phyloP scores from a whole-genome alignment of 2,797 vertebrate genomes.

The Rallus crepitans region DNA sequence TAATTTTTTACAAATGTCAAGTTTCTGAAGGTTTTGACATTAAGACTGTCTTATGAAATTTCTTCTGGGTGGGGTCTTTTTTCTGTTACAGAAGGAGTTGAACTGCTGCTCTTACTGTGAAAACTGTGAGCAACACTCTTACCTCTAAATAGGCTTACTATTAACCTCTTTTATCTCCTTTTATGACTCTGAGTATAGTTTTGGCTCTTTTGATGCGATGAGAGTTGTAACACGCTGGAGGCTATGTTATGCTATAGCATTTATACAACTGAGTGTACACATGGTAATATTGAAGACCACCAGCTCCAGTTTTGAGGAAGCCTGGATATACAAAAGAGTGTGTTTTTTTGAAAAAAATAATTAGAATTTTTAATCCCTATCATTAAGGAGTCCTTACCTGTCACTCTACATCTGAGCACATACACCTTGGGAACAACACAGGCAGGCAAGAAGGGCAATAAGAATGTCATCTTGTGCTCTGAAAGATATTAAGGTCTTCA shows the following conservation, averaged over 20 bases:
- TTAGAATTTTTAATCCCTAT: not conserved
- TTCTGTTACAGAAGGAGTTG: not conserved
- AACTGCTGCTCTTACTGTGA: not conserved
- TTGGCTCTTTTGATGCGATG: not conserved
- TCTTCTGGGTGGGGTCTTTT: not conserved
- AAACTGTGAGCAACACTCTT: not conserved
- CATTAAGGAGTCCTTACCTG: not conserved
- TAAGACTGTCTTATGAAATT: not conserved
- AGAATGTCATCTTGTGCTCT: not conserved
- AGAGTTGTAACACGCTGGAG: rapidly evolving
- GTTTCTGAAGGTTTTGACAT: not conserved
- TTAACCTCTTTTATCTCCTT: not conserved
- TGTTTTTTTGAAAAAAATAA: not conserved
- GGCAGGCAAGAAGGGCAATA: not conserved
- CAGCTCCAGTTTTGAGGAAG: not conserved
- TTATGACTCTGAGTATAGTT: not conserved
- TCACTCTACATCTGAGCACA: not conserved
- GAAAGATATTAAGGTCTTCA: not conserved
- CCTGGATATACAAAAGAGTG: not conserved
- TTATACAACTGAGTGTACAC: not conserved
- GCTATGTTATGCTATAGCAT: not conserved
- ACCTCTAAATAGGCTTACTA: not conserved
- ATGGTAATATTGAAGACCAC: not conserved
- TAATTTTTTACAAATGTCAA: not conserved
- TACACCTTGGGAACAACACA: not conserved